Percentiles rank a stretch among this genome's conserved stretches.
These are phyloP conservation scores for Epinephelus moara DNA, from an alignment of 2,113 vertebrate species.

Conservation along the genomic window DNA sequence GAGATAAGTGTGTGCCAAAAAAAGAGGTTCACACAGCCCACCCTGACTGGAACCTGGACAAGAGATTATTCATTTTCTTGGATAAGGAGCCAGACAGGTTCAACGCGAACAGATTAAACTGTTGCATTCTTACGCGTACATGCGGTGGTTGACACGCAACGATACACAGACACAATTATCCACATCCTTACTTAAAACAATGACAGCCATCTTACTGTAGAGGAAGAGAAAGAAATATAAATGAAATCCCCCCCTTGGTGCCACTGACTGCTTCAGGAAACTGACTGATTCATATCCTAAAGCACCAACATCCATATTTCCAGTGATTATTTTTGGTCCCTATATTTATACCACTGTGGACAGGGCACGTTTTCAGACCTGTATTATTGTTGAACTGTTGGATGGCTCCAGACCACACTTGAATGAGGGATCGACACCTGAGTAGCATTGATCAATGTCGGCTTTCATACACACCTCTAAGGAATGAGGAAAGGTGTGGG, in stretches of 20 bases:
- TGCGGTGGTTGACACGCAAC: constrained; percentile 48
- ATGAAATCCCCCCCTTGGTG: constrained; percentile 25
- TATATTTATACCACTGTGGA: constrained; percentile 69
- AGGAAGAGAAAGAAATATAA: constrained; percentile 55
- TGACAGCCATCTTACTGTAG: constrained; percentile 51
- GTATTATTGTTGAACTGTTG: constrained; percentile 32
- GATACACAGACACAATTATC: constrained; percentile 68
- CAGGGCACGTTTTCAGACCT: constrained; percentile 31
- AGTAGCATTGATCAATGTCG: not conserved
- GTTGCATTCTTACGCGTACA: constrained; percentile 53
- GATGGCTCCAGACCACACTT: constrained; percentile 30
- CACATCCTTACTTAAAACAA: constrained; percentile 77
- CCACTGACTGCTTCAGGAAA: constrained; percentile 74
- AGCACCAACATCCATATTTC: constrained; percentile 73
- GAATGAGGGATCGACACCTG: not conserved
- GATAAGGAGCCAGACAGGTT: constrained; percentile 77
- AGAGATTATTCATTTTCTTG: constrained; percentile 85
- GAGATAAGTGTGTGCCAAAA: constrained; percentile 81
- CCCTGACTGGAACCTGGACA: constrained; percentile 76
- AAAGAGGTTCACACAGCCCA: constrained; percentile 81
- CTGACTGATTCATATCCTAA: constrained; percentile 80
- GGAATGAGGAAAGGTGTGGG: constrained; percentile 30
- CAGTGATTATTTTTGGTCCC: constrained; percentile 74
- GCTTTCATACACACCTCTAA: constrained; percentile 12
- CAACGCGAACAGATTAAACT: constrained; percentile 60